Base-by-base conservation (phyloP, 2,797 vertebrate genomes). In the Varecia variegata region DNA sequence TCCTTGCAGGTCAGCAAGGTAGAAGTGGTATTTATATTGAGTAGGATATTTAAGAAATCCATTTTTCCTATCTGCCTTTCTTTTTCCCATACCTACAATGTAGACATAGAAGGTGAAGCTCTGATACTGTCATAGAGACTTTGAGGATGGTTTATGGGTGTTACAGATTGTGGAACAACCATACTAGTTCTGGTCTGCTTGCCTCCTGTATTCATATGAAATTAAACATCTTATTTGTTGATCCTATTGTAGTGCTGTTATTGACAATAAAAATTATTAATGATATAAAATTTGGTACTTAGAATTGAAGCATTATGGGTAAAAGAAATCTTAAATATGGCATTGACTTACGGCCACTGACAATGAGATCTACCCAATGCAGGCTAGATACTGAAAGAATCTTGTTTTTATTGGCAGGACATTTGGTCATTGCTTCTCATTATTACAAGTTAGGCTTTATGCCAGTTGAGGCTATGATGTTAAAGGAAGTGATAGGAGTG, bases 171-270 rank as follows among this genome's bases (percentile, higher is more conserved):
- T 89, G 62, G 50, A 93, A 84, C 8, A 91, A 40, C 68, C 84
- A 81, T 62, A 32, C 45, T 35, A 81, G n/a, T 32, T 97, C 23
- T 80, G 76, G 25, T 90, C 60, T 93, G 52, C 62, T 38, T 88
- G 23, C 30, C 62, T 95, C 65, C 47, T 90, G n/a, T 84, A 71
- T 81, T 93, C 89, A 81, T 62, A 86, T 89, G 92, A 82, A 79
- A 88, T 96, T 84, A 90, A 93, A 93, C 52, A 21, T 90, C 7
- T 56, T 93, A 81, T 70, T 96, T 88, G 45, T 82, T 94, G 83
- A 77, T 95, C 17, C 84, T 85, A 15, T 93, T 70, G 27, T 92
- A 56, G 40, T 95, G 92, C 73, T 88, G 56, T 89, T 93, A 58
- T 54, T 93, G 58, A 67, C 2, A 87, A 30, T 90, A 88, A 67